These are phyloP conservation scores for Sanderia malayensis DNA, from an alignment of 30 jellyfish, hydroid and myxozoan genomes.

Conservation along the genomic window DNA sequence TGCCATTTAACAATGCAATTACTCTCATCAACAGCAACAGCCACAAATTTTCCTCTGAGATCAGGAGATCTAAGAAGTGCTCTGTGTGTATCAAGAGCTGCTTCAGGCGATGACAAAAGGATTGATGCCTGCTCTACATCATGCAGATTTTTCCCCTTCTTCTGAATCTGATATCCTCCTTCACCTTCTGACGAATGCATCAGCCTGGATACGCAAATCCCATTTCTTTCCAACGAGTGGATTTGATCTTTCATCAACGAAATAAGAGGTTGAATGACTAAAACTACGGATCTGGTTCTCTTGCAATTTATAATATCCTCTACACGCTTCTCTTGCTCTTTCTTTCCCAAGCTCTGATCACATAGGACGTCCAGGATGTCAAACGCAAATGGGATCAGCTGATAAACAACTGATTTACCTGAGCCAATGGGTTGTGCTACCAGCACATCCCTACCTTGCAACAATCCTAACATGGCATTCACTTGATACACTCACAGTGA, in stretches of 20 bases:
- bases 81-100: background rate
- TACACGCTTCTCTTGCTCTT: too few relatives aligned
- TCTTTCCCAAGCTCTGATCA: too few relatives aligned
- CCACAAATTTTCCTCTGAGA: too few relatives aligned
- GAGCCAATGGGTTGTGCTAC: too few relatives aligned
- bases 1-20: slow-evolving; percentile 25
- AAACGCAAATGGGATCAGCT: too few relatives aligned
- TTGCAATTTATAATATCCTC: too few relatives aligned
- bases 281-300: background rate
- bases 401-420: too few relatives aligned
- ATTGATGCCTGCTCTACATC: background rate
- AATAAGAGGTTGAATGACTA: slow-evolving; percentile 13
- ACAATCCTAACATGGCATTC: background rate
- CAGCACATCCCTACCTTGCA: slow-evolving; percentile 15
- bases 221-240: background rate
- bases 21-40: too few relatives aligned
- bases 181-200: too few relatives aligned
- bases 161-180: background rate
- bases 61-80: too few relatives aligned
- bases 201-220: too few relatives aligned
- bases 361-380: too few relatives aligned
- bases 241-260: slow-evolving; percentile 22
- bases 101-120: slow-evolving; percentile 20
- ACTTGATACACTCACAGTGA: background rate
- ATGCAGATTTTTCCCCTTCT: background rate